Evolutionary conservation across 2,888 invertebrate species (phyloP), one percentile per base, ranked within the genome.

Genomic region (Andrena haemorrhoa): DNA sequence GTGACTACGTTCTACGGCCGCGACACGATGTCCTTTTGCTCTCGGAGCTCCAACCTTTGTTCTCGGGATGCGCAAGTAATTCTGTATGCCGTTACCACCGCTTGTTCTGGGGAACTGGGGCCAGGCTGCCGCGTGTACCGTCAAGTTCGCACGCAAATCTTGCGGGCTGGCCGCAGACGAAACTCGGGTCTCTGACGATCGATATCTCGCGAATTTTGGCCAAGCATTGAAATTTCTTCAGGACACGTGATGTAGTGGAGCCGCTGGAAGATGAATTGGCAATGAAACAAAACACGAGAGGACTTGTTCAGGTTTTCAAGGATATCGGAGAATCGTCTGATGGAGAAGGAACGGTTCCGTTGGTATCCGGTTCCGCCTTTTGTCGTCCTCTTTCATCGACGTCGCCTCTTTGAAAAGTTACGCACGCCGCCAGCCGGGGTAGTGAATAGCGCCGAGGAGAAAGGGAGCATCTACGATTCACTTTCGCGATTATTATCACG

Each of bases 401-500:
- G 41, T 41, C 56, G 56, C 41, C 35, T 69, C 31, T 58, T 20
- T 12, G 60, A 49, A 16, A 75, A 63, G 71, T 70, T 66, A 63
- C 26, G 61, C 64, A 7, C 73, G 68, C 61, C 53, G 8, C 7
- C 10, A 58, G 35, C 5, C 16, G 26, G 33, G 20, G 58, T 35
- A 63, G 63, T 8, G 60, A 31, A 65, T 70, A 51, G 53, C 12
- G 16, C 29, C 73, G 31, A 58, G 16, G 16, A 29, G 23, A 29
- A 71, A 75, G 58, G 29, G 60, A 31, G 26, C 61, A 31, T 41
- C 47, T 35, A 33, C 31, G 31, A 53, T 58, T 72, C 31, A 33
- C 60, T 60, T 58, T 26, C 51, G 31, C 71, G 72, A 82, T 77
- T 65, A 75, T 80, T 73, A 82, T 82, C 78, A 49, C 49, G 68